Evolutionary conservation across 2,113 vertebrate species (phyloP), one percentile per base, ranked within the genome.

Genomic region (Ameiurus melas): DNA sequence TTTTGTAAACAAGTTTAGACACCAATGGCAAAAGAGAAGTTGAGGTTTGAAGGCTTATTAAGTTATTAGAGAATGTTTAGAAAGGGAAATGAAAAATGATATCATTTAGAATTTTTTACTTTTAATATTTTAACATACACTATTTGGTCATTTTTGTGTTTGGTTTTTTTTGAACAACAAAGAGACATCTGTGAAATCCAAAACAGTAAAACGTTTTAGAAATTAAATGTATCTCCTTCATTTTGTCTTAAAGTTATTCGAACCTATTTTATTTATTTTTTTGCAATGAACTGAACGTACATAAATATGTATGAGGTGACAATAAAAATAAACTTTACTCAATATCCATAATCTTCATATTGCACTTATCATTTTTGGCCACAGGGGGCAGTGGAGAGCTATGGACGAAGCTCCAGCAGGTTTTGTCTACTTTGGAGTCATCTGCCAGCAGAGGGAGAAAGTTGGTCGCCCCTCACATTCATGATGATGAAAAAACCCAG

Each of bases 401-500:
- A 10, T 98, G 97, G 73, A 90, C 91, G 0, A 93, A 93, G 58
- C 95, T 99, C 2, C 96, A 97, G 92, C 89, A 94, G 0, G 94
- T 94, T 0, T 89, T 99, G 27, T 95, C 96, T 0, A 96, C 96
- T 0, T 94, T 99, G 86, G 98, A 99, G 87, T 94, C 93, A 0
- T 89, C 95, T 0, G 95, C 96, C 51, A 93, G 94, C 51, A 95
- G 91, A 51, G 94, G 96, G 84, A 97, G 95, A 90, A 92, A 91
- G 39, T 92, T 88, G 90, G 93, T 94, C 0, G 84, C 71, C 77
- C 93, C 93, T 5, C 89, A 93, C 43, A 91, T 91, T 71, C 91
- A 91, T 1, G 73, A 88, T 27, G 93, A 94, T 22, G 90, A 75
- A 13, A 89, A 88, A 66, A 87, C 89, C 53, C 77, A 91, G 1